Base-by-base conservation (phyloP, 2,888 invertebrate species). In the Nemotelus pantherinus region DNA sequence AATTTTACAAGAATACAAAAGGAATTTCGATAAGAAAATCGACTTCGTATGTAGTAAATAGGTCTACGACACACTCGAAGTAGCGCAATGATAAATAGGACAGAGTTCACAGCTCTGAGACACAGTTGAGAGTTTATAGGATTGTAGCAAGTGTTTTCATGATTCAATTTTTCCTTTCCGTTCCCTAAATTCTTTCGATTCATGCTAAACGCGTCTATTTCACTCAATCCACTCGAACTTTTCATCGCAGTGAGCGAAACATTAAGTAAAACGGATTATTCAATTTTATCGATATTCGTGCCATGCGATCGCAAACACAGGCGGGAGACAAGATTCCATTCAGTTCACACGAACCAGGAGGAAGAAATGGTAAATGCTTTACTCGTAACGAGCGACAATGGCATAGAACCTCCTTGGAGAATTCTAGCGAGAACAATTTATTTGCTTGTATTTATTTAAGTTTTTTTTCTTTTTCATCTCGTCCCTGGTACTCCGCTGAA, bases 261-360 rank as follows among this genome's bases (percentile, higher is more conserved):
- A 53, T 48, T 53, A 71, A 71, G 57, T 55, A 55, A 71, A 71
- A 41, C 71, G 71, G 71, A 71, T 71, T 71, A 71, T 71, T 57
- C 71, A 71, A 71, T 71, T 71, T 55, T 57, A 53, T 71, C 71
- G 55, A 55, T 71, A 71, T 55, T 44, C 71, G 25, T 71, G 53
- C 55, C 41, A 10, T 71, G 25, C 71, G 53, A 71, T 43, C 55
- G 55, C 55, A 71, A 57, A 71, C 57, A 71, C 57, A 57, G 57
- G 25, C 41, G 43, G 55, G 71, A 57, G 55, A 43, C 57, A 57
- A 39, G 47, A 10, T 55, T 57, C 57, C 9, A 53, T 63, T 63
- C 63, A 39, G 43, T 1, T 39, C 50, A 63, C 39, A 41, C 25
- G 25, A 25, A 25, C 25, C 43, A 2, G 44, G 53, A n/a, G 43